Percentiles rank a stretch among this genome's conserved stretches.
Conservation (phyloP, 2,113 vertebrate genomes). For the Plectropomus leopardus region DNA sequence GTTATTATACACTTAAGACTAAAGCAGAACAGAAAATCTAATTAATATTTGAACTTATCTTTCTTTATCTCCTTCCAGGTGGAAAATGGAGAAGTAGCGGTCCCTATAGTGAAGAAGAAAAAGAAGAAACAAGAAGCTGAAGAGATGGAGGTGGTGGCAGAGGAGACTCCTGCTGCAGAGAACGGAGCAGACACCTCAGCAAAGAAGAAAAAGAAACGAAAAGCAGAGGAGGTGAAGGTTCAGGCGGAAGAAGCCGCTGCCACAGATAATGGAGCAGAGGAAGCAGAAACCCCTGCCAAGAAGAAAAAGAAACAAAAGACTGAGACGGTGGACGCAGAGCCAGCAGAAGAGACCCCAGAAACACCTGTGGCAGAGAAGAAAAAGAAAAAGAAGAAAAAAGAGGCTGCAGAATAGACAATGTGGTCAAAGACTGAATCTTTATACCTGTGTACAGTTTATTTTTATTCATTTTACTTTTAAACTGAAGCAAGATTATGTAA, state of each 20-base stretch:
- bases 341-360: constrained; percentile 51
- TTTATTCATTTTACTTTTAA: constrained; percentile 21
- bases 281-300: constrained; percentile 74
- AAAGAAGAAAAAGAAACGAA: constrained; percentile 85
- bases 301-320: constrained; percentile 84
- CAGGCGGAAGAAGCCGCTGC: background rate
- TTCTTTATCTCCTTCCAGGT: background rate
- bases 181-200: constrained; percentile 73
- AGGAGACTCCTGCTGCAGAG: constrained; percentile 46
- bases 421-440: constrained; percentile 26
- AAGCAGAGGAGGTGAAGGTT: constrained; percentile 34
- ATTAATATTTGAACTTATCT: rapidly evolving
- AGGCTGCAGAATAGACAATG: constrained; percentile 26
- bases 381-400: constrained; percentile 81
- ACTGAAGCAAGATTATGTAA: background rate
- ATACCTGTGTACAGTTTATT: constrained; percentile 76
- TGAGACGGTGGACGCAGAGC: constrained; percentile 26
- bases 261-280: constrained; percentile 67
- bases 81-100: constrained; percentile 64
- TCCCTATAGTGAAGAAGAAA: constrained; percentile 45
- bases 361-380: constrained; percentile 66
- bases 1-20: background rate
- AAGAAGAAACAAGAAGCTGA: constrained; percentile 82
- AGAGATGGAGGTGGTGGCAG: constrained; percentile 33
- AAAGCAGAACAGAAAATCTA: background rate